Conservation (phyloP, 2,797 vertebrate species). For the Sorex maritimensis region DNA sequence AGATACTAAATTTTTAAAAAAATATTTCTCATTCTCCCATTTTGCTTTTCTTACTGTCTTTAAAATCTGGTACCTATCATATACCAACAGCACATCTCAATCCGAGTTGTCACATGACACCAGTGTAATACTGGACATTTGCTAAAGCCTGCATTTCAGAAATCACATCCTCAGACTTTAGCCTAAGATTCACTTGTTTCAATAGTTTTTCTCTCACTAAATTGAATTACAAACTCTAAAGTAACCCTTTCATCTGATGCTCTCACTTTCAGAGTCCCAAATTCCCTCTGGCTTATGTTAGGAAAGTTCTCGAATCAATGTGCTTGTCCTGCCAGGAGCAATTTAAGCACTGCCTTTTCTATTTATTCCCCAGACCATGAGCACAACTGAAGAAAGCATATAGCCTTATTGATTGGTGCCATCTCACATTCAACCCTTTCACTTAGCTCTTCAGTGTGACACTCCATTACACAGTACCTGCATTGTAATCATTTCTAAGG, state of each 20-base stretch:
- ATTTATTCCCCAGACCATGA: background rate
- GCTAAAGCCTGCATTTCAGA: background rate
- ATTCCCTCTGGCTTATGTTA: background rate
- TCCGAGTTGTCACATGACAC: background rate
- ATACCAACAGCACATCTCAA: background rate
- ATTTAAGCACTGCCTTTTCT: background rate
- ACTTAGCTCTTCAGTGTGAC: background rate
- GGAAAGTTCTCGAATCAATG: background rate
- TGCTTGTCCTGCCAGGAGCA: background rate
- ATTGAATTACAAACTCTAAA: background rate
- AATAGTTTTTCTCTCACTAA: constrained; percentile 54
- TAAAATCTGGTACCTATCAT: background rate
- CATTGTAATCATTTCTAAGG: background rate
- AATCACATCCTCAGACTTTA: constrained; percentile 1
- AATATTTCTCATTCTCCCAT: background rate
- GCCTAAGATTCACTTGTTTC: background rate
- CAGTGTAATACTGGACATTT: background rate
- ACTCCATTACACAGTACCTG: background rate
- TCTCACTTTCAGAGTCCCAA: background rate
- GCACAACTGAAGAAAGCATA: background rate
- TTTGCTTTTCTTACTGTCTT: background rate
- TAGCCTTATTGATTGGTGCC: background rate
- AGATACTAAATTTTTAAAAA: constrained; percentile 2
- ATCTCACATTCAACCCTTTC: background rate
- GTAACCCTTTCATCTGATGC: background rate